Evolutionary conservation across 2,113 vertebrate genomes (phyloP).

Genomic region (Salvelinus sp.): DNA sequence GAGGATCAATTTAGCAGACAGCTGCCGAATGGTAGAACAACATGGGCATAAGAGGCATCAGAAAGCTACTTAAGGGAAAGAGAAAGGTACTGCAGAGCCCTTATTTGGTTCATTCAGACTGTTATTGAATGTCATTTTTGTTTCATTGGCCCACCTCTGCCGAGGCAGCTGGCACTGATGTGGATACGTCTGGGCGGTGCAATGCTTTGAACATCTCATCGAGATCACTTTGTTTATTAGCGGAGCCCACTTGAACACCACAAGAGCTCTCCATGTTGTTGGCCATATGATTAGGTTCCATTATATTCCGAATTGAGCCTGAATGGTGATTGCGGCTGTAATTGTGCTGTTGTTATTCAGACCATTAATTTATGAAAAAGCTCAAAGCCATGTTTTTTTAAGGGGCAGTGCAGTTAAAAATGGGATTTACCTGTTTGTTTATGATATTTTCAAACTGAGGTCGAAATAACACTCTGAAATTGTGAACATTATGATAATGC

Average conservation of each 20-base stretch:
- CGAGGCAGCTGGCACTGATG: neutral
- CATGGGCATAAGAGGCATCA: no score
- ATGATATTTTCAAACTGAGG: no score
- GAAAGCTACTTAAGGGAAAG: no score
- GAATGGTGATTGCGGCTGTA: neutral
- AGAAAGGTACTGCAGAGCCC: neutral
- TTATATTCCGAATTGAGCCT: neutral
- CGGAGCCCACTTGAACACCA: neutral
- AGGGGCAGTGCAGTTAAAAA: no score
- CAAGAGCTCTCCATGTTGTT: neutral
- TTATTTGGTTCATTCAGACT: slow-evolving; percentile 15
- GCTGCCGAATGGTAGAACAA: slow-evolving; percentile 11
- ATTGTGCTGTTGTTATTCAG: neutral
- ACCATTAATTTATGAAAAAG: neutral
- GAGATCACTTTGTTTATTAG: neutral
- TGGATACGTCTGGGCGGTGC: neutral
- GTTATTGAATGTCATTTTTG: no score
- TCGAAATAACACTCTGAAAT: no score
- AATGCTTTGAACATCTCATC: neutral
- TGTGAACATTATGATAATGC: no score
- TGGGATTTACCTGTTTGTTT: no score
- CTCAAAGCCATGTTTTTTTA: no score
- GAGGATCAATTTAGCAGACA: slow-evolving; percentile 20
- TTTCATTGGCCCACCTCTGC: neutral
- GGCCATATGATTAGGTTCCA: neutral